Base-by-base conservation (phyloP, 2,113 vertebrate species). In the Perca fluviatilis region DNA sequence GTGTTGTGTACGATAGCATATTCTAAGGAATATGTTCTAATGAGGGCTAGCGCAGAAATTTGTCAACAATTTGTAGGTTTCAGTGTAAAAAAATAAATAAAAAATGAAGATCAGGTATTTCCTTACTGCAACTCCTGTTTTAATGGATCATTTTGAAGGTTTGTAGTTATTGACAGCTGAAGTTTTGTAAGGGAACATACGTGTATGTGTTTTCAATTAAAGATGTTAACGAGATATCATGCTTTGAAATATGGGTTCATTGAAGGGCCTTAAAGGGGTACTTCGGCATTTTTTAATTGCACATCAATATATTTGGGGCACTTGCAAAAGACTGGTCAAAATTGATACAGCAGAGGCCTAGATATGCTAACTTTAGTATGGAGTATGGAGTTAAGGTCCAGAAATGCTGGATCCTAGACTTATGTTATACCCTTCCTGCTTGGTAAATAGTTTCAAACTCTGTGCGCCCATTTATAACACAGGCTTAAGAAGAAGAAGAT, bases 1-100 rank as follows among this genome's bases (percentile, higher is more conserved):
- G 46, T 81, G 76, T 79, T 69, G 76, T 76, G 69, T 74, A 81
- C 63, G 65, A 66, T 65, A 50, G 60, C 25, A 40, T 47, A 76
- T 80, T 82, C 13, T 79, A 56, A 65, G 36, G 27, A 61, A 75
- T 68, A 30, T 74, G 76, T 57, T 70, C 15, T 49, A 62, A 72
- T 71, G 47, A 63, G 27, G 18, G 27, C 12, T 47, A 1, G 7
- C 40, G 23, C 15, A 25, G 6, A 56, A 43, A 53, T 40, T 14
- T 33, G 53, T 74, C 51, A 3, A 36, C 18, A 47, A n/a, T 40
- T n/a, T 73, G 77, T n/a, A 3, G 18, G 40, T 68, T 63, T 67
- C 25, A 72, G 7, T 27, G 8, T 36, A 0, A 12, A 40, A 74
- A 19, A 46, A 12, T 47, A 21, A 18, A 25, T 25, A 53, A 25